These are phyloP conservation scores for Sminthurinus aureus DNA, from an alignment of 2,888 invertebrate species.

Conservation along the genomic window DNA sequence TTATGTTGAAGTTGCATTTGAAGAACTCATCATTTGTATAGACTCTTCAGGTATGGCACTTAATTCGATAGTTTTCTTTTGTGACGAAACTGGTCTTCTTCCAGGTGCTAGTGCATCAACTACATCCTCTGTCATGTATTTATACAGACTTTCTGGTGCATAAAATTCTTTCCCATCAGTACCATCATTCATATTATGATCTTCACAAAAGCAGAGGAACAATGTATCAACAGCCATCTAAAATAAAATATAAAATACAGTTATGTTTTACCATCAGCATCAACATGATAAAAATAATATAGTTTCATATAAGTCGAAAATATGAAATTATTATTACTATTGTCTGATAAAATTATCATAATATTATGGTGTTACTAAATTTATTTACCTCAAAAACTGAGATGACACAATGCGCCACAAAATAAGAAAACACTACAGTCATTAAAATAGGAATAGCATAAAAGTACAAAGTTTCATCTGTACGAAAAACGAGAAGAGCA, in stretches of 20 bases:
- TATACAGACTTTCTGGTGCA: constrained; percentile 46
- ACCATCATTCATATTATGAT: constrained; percentile 80
- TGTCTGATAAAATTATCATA: not conserved
- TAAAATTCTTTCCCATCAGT: constrained; percentile 52
- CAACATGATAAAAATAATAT: too few species aligned
- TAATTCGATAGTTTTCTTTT: constrained; percentile 28
- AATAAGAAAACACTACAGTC: constrained; percentile 85
- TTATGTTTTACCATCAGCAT: too few species aligned
- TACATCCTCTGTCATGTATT: constrained; percentile 56
- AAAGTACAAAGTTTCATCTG: constrained; percentile 78
- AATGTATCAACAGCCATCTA: constrained; percentile 95
- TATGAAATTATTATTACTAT: not conserved
- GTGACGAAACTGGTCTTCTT: constrained; percentile 25
- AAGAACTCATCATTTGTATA: constrained; percentile 55
- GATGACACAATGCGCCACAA: constrained; percentile 91
- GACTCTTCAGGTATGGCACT: constrained; percentile 51
- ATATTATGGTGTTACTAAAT: not conserved
- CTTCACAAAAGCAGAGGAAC: constrained; percentile 93
- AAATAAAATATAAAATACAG: too few species aligned
- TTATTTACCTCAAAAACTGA: constrained; percentile 86
- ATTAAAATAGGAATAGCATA: constrained; percentile 86
- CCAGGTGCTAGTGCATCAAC: constrained; percentile 48
- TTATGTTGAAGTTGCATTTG: constrained; percentile 14
- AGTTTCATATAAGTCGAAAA: too few species aligned
- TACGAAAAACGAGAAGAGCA: constrained; percentile 78